A percentile compares a stretch with the other conserved stretches of the same genome.
These are phyloP conservation scores for Druon quercuslanigerum DNA, from an alignment of 1,140 invertebrate species.

Conservation along the genomic window DNA sequence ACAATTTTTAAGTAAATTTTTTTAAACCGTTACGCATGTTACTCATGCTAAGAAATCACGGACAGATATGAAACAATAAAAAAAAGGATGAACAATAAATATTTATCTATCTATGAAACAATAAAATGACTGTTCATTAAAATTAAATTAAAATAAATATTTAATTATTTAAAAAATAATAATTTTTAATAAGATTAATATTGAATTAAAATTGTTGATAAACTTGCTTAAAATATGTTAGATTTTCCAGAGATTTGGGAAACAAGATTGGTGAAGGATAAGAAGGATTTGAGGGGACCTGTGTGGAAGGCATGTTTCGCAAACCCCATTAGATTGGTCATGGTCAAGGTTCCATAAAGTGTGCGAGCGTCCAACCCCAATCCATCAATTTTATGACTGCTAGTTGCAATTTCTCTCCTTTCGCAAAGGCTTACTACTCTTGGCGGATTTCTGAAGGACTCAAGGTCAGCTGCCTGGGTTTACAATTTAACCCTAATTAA, in stretches of 20 bases:
- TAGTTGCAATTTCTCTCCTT: conserved; percentile 64
- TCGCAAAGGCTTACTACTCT: conserved; percentile 58
- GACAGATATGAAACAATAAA: background rate
- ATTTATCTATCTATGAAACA: too few relatives aligned
- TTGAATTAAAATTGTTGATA: too few relatives aligned
- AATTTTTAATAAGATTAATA: too few relatives aligned
- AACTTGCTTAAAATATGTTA: too few relatives aligned
- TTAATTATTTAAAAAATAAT: too few relatives aligned
- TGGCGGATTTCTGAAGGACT: conserved; percentile 47
- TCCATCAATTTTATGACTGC: conserved; percentile 65
- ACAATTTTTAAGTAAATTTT: too few relatives aligned
- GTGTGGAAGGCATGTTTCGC: background rate
- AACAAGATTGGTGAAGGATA: background rate
- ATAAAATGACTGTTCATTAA: too few relatives aligned
- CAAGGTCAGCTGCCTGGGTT: conserved; percentile 51
- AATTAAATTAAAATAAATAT: too few relatives aligned
- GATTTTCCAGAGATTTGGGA: too few relatives aligned
- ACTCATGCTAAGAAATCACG: background rate
- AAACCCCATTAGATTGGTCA: conserved; percentile 43
- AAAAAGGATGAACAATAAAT: too few relatives aligned
- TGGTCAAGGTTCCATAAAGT: conserved; percentile 53
- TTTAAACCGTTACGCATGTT: too few relatives aligned
- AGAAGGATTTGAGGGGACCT: too few relatives aligned
- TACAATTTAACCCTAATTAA: conserved; percentile 72
- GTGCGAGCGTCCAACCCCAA: conserved; percentile 40